Evolutionary conservation across 2,888 invertebrate species (phyloP).

Genomic region (Drosophila pseudotakahashii): DNA sequence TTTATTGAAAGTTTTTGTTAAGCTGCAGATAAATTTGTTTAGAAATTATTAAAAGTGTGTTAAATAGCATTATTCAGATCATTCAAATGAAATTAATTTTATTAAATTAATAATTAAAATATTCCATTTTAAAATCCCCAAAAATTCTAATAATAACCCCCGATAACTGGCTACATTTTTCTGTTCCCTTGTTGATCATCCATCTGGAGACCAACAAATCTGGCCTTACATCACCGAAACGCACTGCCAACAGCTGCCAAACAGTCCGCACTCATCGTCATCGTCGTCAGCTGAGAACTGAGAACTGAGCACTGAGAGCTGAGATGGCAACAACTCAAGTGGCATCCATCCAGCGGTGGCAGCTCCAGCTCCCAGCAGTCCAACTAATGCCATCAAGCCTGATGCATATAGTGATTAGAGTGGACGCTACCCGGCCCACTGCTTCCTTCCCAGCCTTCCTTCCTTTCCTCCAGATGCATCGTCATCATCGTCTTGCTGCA

Average conservation of each 20-base stretch:
- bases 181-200: no score
- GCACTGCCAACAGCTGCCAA: conserved; percentile 63
- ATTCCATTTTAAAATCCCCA: no score
- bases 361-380: conserved; percentile 48
- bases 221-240: conserved; percentile 13
- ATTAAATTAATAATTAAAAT: no score
- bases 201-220: neutral
- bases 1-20: neutral
- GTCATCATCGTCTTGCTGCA: conserved; percentile 26
- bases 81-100: no score
- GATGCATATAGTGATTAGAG: conserved; percentile 79
- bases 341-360: conserved; percentile 49
- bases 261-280: conserved; percentile 32
- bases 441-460: conserved; percentile 10
- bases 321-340: conserved; percentile 69
- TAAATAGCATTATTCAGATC: no score
- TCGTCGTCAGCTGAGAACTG: conserved; percentile 55
- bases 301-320: conserved; percentile 35
- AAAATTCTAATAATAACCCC: neutral
- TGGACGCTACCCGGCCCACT: conserved; percentile 60
- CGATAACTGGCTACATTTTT: neutral
- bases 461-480: conserved; percentile 15
- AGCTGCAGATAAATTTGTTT: neutral
- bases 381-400: conserved; percentile 77
- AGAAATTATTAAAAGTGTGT: no score